These are phyloP conservation scores for Podilymbus podiceps DNA, from an alignment of 2,113 vertebrate species.

Conservation along the genomic window DNA sequence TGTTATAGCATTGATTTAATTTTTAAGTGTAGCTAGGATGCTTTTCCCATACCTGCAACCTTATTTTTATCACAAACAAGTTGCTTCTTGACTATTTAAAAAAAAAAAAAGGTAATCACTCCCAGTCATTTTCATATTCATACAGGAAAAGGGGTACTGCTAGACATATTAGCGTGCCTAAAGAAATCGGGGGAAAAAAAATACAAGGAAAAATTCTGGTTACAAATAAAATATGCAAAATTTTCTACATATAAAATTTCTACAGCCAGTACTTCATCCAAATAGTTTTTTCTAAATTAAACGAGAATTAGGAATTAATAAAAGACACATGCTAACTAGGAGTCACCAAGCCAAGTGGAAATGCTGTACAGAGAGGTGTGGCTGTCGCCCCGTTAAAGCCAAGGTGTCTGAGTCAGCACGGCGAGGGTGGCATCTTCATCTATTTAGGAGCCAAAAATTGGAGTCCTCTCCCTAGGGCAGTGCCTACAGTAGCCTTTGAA, in stretches of 20 bases:
- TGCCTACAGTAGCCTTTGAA: constrained; percentile 46
- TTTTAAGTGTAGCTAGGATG: background rate
- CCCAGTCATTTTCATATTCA: background rate
- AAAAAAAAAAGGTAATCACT: background rate
- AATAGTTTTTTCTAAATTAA: background rate
- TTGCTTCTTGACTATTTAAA: background rate
- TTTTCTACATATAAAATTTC: background rate
- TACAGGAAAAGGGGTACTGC: background rate
- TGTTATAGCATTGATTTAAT: background rate
- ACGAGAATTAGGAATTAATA: background rate
- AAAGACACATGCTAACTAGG: background rate
- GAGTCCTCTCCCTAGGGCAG: constrained; percentile 6
- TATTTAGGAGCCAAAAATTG: background rate
- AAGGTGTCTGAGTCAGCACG: constrained; percentile 7
- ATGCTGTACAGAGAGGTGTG: background rate
- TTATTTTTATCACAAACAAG: constrained; percentile 19
- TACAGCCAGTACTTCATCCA: background rate
- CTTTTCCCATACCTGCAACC: background rate
- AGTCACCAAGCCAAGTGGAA: background rate
- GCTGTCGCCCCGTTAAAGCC: background rate
- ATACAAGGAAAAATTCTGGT: background rate
- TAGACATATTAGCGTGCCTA: background rate
- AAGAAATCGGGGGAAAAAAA: background rate
- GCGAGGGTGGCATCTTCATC: background rate
- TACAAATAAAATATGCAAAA: constrained; percentile 14